Evolutionary conservation across 2,797 vertebrate genomes (phyloP), one percentile per base, ranked within the genome.

Genomic region (Centroberyx gerrardi): DNA sequence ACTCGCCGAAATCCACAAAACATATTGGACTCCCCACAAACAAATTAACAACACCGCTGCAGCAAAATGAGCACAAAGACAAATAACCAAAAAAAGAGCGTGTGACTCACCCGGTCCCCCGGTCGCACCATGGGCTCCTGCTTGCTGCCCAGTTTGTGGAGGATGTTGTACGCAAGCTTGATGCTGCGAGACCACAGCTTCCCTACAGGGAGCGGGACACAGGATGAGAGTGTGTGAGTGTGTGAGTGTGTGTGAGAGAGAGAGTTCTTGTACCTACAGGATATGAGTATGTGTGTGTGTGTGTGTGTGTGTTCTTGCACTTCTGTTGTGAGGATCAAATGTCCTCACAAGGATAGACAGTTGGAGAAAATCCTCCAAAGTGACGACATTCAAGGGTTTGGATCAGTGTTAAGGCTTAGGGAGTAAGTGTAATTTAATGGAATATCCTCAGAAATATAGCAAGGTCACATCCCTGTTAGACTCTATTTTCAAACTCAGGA

Each of bases 181-280:
- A 99, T 98, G 93, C 98, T 99, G 93, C 98, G 96, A 63, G 97
- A 98, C 98, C 98, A 99, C 74, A 99, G 96, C 92, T 99, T 99
- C 49, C 98, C 98, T 99, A 85, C 81, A 86, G 90, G 59, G 91
- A 67, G 78, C 6, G 53, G 78, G 72, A 76, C 31, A 78, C 53
- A 87, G 64, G 79, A 71, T 5, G 55, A 1, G 8, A 75, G 58
- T 18, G 62, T 12, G 52, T 31, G 68, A 46, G 68, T 64, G 58
- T 18, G 48, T 54, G 69, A 12, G 36, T 56, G 49, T 22, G 28
- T 46, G 58, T 14, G 62, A 42, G 69, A 31, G 53, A 40, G 36
- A 52, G 36, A 55, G 59, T n/a, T n/a, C n/a, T n/a, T 48, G 68
- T 46, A 38, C 36, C 60, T 36, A 53, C 55, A 71, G 69, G 48